Conservation (phyloP, 2,797 vertebrate species). For the Prionace glauca region DNA sequence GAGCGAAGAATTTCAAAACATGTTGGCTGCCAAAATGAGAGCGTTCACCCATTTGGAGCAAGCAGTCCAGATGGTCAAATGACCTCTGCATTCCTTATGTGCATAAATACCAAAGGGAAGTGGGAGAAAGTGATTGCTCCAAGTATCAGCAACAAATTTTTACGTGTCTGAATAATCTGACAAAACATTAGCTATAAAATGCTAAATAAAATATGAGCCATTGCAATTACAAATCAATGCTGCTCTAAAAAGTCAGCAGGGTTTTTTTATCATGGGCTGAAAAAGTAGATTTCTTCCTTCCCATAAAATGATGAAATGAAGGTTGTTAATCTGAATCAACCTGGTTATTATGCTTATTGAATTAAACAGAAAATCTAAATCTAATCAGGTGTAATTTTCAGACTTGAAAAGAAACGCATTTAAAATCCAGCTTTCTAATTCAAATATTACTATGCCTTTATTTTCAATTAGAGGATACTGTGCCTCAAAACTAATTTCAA, state of each 20-base stretch:
- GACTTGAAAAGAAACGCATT: background rate
- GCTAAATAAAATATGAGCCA: background rate
- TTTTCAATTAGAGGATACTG: background rate
- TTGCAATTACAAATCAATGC: background rate
- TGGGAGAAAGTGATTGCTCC: background rate
- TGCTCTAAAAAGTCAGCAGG: background rate
- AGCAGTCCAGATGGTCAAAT: background rate
- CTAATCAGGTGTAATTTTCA: background rate
- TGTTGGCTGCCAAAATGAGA: background rate
- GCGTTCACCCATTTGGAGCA: no score
- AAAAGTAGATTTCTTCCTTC: background rate
- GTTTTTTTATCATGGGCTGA: background rate
- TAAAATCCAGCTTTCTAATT: background rate
- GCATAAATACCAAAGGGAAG: background rate
- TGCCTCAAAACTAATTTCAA: background rate
- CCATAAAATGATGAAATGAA: background rate
- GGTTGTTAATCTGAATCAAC: slow-evolving; percentile 15
- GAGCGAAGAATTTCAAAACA: background rate
- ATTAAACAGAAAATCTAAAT: background rate
- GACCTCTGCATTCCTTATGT: background rate
- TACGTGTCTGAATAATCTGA: background rate
- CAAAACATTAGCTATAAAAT: background rate
- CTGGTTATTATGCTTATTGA: background rate
- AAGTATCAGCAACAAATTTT: background rate
- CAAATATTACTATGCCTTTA: background rate